These are phyloP conservation scores for Omphaloscelis lunosa DNA, from an alignment of 2,888 invertebrate genomes.

Conservation along the genomic window DNA sequence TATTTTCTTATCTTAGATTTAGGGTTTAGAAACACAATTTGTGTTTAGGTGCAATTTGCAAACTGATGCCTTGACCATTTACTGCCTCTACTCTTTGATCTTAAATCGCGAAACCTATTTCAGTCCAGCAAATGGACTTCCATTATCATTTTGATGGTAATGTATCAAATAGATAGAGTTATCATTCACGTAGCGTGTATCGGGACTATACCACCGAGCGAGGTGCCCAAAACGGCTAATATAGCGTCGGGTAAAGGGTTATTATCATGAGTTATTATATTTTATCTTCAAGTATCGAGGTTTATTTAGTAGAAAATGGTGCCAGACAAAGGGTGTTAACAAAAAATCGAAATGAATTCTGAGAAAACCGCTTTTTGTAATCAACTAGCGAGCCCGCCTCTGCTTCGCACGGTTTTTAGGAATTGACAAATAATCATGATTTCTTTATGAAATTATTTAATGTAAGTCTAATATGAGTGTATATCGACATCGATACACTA, in stretches of 20 bases:
- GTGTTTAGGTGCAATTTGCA: conserved; percentile 41
- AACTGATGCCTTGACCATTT: conserved; percentile 31
- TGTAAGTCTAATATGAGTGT: background rate
- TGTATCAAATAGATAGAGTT: conserved; percentile 69
- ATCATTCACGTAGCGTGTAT: conserved; percentile 80
- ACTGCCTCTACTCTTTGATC: conserved; percentile 54
- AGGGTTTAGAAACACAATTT: background rate
- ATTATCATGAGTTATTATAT: conserved; percentile 81
- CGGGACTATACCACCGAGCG: conserved; percentile 73
- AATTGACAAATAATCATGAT: background rate
- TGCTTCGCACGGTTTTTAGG: background rate
- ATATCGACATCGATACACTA: too few species aligned
- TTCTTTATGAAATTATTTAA: background rate
- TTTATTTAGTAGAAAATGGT: conserved; percentile 58
- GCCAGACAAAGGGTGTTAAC: conserved; percentile 28
- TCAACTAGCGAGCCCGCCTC: background rate
- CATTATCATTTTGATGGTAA: conserved; percentile 67
- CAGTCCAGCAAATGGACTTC: conserved; percentile 63
- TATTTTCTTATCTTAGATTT: background rate
- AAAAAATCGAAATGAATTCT: conserved; percentile 9
- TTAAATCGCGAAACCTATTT: conserved; percentile 54
- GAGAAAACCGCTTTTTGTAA: background rate
- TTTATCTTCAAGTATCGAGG: conserved; percentile 70
- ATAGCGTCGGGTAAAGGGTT: conserved; percentile 79
- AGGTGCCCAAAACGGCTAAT: conserved; percentile 76